Percentiles rank a stretch among this genome's conserved stretches.
Evolutionary conservation across 2,888 invertebrate genomes (phyloP).

Genomic region (Caenorhabditis becei): DNA sequence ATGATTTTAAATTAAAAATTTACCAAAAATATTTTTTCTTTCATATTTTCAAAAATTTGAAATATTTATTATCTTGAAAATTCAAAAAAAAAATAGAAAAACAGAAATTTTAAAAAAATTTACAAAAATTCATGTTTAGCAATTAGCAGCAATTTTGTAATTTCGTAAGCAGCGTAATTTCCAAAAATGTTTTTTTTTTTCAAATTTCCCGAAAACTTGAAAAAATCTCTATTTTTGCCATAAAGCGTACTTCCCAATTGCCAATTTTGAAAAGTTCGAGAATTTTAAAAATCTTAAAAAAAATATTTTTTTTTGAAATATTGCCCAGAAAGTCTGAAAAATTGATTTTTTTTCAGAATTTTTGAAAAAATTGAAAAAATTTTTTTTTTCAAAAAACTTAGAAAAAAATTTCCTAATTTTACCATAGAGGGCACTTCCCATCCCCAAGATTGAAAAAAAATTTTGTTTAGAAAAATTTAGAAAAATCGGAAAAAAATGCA

Average conservation of each 20-base stretch:
- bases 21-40: no score
- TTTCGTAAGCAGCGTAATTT: no score
- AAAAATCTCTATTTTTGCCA: no score
- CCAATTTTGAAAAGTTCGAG: background rate
- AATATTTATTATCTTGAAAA: no score
- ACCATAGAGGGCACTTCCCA: no score
- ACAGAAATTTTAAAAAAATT: background rate
- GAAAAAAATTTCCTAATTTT: no score
- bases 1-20: no score
- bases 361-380: background rate
- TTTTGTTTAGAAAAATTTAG: background rate
- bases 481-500: background rate
- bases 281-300: constrained; percentile 2
- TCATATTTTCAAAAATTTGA: no score
- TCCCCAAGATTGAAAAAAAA: background rate
- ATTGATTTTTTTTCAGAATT: background rate
- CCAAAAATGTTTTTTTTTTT: no score
- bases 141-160: no score
- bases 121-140: no score
- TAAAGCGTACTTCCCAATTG: background rate
- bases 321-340: background rate
- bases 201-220: no score
- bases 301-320: background rate
- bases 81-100: background rate
- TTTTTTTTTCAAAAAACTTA: background rate